Percentiles rank a stretch among this genome's conserved stretches.
phyloP scores from a whole-genome alignment of 2,797 vertebrate genomes.

The Pseudomugil gertrudae region DNA sequence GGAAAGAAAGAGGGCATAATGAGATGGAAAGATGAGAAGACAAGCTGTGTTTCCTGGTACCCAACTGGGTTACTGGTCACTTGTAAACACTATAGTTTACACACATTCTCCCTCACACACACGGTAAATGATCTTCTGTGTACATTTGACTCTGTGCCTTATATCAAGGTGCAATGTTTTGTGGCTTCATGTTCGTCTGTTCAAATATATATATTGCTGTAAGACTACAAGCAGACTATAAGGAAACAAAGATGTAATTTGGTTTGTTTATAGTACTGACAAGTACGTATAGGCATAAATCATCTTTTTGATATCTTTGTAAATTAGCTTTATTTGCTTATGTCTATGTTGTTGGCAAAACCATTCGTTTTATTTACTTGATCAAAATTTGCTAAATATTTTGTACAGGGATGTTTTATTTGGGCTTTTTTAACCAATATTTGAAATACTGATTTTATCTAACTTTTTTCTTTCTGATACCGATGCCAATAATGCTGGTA shows the following conservation, averaged over 20 bases:
- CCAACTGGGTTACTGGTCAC: slow-evolving; percentile 42
- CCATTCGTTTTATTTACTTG: background rate
- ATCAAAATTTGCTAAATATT: too few relatives aligned
- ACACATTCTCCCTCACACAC: slow-evolving; percentile 13
- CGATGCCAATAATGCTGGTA: too few relatives aligned
- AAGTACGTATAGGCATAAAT: background rate
- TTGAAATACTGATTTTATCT: too few relatives aligned
- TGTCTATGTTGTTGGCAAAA: background rate
- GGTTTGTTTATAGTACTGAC: background rate
- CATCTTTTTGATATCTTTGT: too few relatives aligned
- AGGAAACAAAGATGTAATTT: background rate
- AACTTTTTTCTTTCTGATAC: too few relatives aligned
- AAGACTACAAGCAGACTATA: background rate
- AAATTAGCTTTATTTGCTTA: background rate
- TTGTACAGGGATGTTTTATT: too few relatives aligned
- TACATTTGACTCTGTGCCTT: background rate
- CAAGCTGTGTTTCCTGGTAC: slow-evolving; percentile 45
- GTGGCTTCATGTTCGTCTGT: background rate
- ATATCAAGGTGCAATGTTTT: slow-evolving; percentile 2
- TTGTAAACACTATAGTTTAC: slow-evolving; percentile 50
- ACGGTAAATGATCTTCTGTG: slow-evolving; percentile 3
- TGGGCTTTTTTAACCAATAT: too few relatives aligned
- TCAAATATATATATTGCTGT: background rate
- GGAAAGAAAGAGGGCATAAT: slow-evolving; percentile 36
- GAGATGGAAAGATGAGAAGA: slow-evolving; percentile 47